Conservation (phyloP, 2,113 vertebrate genomes). For the Phrynocephalus versicolor region DNA sequence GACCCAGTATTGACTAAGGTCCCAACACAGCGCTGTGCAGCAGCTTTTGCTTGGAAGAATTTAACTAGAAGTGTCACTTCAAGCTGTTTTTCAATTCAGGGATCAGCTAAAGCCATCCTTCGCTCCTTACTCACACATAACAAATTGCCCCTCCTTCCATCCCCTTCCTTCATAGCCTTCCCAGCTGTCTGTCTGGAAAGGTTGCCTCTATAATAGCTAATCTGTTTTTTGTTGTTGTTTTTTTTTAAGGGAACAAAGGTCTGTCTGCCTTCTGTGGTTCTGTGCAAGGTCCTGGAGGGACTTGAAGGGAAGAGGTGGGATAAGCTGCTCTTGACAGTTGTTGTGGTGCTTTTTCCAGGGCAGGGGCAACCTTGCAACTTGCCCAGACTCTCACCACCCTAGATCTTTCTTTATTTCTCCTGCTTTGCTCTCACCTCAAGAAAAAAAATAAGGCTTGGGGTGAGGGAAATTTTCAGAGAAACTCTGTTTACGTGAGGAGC, state of each 20-base stretch:
- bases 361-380: background rate
- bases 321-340: background rate
- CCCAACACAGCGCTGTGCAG: too few species aligned
- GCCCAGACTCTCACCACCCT: background rate
- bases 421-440: background rate
- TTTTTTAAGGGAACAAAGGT: background rate
- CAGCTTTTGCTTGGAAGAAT: background rate
- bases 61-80: constrained; percentile 2
- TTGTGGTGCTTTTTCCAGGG: background rate
- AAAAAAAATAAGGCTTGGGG: background rate
- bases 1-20: background rate
- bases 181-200: constrained; percentile 10
- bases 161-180: background rate
- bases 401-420: background rate
- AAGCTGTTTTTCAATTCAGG: background rate
- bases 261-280: background rate
- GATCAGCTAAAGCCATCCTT: background rate
- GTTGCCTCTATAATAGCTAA: constrained; percentile 6
- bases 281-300: background rate
- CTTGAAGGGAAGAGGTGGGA: background rate
- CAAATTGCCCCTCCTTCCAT: background rate
- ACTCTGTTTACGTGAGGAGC: too few species aligned
- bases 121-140: too few species aligned
- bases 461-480: too few species aligned
- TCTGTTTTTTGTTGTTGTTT: background rate